Conservation (phyloP, 2,797 vertebrate genomes). For the Anniella stebbinsi region DNA sequence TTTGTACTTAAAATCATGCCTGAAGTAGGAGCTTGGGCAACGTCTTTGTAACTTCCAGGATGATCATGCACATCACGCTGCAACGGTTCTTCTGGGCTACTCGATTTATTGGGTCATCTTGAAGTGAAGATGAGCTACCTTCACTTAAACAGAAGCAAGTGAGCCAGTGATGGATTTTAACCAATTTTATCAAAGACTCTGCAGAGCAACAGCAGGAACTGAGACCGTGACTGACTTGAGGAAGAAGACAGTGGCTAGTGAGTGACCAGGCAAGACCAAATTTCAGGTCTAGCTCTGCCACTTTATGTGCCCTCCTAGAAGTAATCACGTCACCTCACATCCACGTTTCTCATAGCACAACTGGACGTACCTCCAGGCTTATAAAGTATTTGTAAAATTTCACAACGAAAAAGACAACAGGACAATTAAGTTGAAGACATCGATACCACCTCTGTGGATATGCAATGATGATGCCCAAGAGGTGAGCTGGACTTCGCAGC, state of each 20-base stretch:
- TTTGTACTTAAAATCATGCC: background rate
- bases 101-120: background rate
- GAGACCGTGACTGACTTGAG: background rate
- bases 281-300: background rate
- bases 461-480: background rate
- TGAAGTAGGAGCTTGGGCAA: constrained; percentile 4
- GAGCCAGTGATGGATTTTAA: accelerated
- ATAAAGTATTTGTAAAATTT: background rate
- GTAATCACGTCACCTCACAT: no score
- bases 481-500: background rate
- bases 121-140: background rate
- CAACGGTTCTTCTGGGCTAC: accelerated
- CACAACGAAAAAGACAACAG: background rate
- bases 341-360: background rate
- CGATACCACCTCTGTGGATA: background rate
- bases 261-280: background rate
- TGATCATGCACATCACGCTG: background rate
- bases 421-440: background rate
- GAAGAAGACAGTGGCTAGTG: accelerated
- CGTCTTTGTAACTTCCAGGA: background rate
- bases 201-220: accelerated
- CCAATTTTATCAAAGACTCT: accelerated
- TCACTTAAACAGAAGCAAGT: accelerated
- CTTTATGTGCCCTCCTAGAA: background rate
- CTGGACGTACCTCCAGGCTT: background rate